These are phyloP conservation scores for Phaenicophaeus curvirostris DNA, from an alignment of 2,797 vertebrate genomes.

Conservation along the genomic window DNA sequence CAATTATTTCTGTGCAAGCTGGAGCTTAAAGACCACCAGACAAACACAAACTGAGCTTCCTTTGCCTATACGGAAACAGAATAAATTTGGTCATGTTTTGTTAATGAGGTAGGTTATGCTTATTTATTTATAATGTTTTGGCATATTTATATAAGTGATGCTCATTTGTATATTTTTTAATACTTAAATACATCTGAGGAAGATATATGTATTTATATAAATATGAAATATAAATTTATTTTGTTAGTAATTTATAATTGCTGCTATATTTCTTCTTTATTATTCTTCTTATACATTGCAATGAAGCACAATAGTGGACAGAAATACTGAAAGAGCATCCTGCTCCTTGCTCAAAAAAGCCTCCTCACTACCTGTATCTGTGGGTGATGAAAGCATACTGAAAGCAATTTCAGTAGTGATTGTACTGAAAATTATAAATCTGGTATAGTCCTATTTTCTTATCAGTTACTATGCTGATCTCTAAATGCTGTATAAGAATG, in stretches of 20 bases:
- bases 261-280: background rate
- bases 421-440: background rate
- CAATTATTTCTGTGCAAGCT: background rate
- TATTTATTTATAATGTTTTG: background rate
- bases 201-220: background rate
- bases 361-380: background rate
- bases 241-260: background rate
- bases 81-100: background rate
- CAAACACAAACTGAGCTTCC: background rate
- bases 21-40: background rate
- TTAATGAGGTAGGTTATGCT: background rate
- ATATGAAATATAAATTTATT: background rate
- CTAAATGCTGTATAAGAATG: background rate
- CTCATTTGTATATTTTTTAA: background rate
- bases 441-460: background rate
- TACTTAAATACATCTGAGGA: background rate
- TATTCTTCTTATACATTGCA: background rate
- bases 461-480: background rate
- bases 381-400: background rate
- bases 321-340: background rate
- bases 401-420: background rate
- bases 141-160: background rate
- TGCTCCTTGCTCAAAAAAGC: background rate
- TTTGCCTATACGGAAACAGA: background rate
- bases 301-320: background rate